Base-by-base conservation (phyloP, 1,140 invertebrate species). In the Ceratitis capitata region DNA sequence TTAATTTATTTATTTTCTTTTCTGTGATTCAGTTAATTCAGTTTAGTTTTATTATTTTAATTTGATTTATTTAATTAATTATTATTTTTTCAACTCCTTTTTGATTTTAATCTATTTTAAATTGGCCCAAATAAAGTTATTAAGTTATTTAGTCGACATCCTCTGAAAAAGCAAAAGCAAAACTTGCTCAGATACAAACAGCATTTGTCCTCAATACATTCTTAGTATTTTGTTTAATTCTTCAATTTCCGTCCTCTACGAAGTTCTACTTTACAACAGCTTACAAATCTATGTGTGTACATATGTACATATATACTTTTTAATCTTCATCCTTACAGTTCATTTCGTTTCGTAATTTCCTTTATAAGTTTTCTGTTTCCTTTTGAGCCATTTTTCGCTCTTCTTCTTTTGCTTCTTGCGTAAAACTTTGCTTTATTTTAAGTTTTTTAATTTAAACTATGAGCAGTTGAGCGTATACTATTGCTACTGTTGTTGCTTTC, bases 171-270 rank as follows among this genome's bases (percentile, higher is more conserved):
- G 58, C 58, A 64, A 35, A 35, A 1, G 32, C 58, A 32, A 64
- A 61, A 23, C 26, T 64, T 16, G 1, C 4, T 19, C 12, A 19
- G 14, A 19, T 39, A n/a, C 16, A 69, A 69, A 69, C 12, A 56
- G 19, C n/a, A 26, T 39, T 4, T 7, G 16, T 35, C 14, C 35
- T 42, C 29, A 42, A 26, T 39, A 39, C 14, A 3, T 39, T 69
- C 5, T 10, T 39, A 19, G 10, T 23, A 78, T 26, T 78, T 78
- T 78, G n/a, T 78, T 45, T 45, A 32, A 78, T 78, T 78, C 39
- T 78, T 78, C 69, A 78, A 78, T 78, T 78, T 78, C 69, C 69
- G 69, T 78, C n/a, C n/a, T n/a, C n/a, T n/a, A n/a, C n/a, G n/a
- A n/a, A n/a, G n/a, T n/a, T n/a, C n/a, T n/a, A n/a, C n/a, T n/a